Evolutionary conservation across 2,797 vertebrate species (phyloP).

Genomic region (Catharus ustulatus): DNA sequence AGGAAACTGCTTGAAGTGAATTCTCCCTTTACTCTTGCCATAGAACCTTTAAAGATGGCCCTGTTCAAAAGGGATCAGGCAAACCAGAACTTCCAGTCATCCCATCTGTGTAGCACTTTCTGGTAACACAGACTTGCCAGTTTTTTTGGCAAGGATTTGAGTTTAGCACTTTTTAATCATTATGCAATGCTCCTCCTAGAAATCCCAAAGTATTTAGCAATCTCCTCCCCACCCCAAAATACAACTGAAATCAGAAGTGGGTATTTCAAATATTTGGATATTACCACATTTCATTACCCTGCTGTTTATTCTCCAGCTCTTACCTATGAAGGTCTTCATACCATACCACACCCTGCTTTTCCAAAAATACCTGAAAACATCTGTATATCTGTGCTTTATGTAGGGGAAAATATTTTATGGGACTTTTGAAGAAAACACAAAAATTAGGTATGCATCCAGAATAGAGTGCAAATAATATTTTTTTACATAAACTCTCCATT

Average conservation of each 20-base stretch:
- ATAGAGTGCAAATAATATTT: background rate
- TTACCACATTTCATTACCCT: background rate
- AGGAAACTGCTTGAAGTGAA: background rate
- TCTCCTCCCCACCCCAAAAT: background rate
- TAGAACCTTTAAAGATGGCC: background rate
- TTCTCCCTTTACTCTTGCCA: background rate
- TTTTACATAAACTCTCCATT: background rate
- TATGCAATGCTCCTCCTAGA: background rate
- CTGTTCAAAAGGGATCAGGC: background rate
- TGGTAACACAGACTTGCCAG: background rate
- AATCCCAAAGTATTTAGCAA: background rate
- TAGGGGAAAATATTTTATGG: background rate
- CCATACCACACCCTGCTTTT: background rate
- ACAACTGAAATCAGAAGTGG: background rate
- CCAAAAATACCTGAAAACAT: background rate
- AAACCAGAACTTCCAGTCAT: conserved; percentile 14
- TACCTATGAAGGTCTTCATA: background rate
- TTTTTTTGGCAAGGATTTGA: background rate
- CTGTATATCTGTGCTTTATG: background rate
- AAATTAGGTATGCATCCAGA: background rate
- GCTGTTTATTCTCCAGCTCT: background rate
- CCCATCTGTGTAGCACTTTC: background rate
- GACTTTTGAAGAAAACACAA: background rate
- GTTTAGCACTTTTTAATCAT: background rate
- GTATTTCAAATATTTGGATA: background rate